Evolutionary conservation across 2,888 invertebrate species (phyloP).

Genomic region (Pheosia tremula): DNA sequence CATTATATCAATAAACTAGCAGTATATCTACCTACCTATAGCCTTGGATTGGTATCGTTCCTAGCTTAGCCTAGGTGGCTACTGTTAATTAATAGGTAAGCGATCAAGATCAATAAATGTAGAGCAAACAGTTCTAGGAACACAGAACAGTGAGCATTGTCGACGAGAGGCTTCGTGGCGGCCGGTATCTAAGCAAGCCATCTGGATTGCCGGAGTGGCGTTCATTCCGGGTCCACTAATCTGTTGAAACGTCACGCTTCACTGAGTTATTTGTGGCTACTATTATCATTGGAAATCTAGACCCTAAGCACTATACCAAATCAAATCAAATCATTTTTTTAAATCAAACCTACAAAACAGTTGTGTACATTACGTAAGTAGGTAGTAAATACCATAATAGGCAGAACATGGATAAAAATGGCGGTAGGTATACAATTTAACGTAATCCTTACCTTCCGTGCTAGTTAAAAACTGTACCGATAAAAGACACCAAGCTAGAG

Average conservation of each 20-base stretch:
- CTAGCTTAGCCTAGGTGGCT: not conserved
- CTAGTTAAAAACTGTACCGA: too few species aligned
- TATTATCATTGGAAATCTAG: not conserved
- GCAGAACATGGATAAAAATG: too few species aligned
- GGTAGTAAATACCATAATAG: too few species aligned
- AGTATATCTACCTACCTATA: too few species aligned
- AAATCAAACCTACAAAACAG: too few species aligned
- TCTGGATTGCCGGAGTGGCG: not conserved
- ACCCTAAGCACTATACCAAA: too few species aligned
- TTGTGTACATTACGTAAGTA: too few species aligned
- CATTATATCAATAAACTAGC: too few species aligned
- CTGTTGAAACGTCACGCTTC: conserved; percentile 2
- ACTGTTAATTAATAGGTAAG: conserved; percentile 1
- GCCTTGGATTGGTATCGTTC: not conserved
- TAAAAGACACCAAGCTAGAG: too few species aligned
- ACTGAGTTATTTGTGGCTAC: not conserved
- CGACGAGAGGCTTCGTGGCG: not conserved
- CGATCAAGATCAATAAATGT: not conserved
- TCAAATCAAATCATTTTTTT: too few species aligned
- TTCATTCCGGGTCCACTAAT: not conserved
- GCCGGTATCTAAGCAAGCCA: not conserved
- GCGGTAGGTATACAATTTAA: too few species aligned
- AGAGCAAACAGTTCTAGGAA: not conserved
- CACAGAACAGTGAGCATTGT: not conserved
- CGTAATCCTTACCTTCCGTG: too few species aligned